phyloP scores from a whole-genome alignment of 2,113 vertebrate genomes.

The Sclerurus mexicanus region DNA sequence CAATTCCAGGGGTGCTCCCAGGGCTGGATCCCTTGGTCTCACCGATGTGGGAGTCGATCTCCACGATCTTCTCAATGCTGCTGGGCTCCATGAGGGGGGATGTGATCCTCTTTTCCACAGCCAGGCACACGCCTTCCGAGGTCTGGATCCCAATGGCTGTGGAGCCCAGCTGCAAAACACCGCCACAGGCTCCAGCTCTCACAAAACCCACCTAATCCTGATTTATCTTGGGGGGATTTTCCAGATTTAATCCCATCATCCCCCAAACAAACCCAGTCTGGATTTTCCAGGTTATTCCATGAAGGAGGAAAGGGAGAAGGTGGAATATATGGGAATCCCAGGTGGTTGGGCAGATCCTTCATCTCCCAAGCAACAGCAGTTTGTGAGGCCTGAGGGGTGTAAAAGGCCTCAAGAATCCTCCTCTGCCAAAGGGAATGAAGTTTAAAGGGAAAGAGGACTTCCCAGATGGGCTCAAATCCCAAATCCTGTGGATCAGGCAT shows the following conservation, averaged over 20 bases:
- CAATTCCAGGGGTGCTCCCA: not conserved
- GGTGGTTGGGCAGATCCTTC: not conserved
- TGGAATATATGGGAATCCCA: not conserved
- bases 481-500: not conserved
- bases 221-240: rapidly evolving
- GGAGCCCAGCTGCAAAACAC: conserved; percentile 86
- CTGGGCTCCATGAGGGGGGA: conserved; percentile 97
- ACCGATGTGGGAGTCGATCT: conserved; percentile 97
- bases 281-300: not conserved
- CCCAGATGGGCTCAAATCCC: not conserved
- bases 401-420: not conserved
- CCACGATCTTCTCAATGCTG: conserved; percentile 99
- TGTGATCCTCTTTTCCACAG: conserved; percentile 98
- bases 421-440: not conserved
- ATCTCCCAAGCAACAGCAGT: not conserved
- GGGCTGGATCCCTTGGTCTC: not conserved
- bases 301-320: not conserved
- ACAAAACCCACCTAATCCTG: not conserved
- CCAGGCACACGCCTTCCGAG: conserved; percentile 93
- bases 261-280: not conserved
- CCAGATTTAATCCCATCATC: no score
- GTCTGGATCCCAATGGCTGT: conserved; percentile 99
- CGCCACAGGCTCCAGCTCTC: not conserved
- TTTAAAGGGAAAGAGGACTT: not conserved
- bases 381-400: not conserved